phyloP scores from a whole-genome alignment of 1,140 invertebrate genomes.

The Atta colombica region DNA sequence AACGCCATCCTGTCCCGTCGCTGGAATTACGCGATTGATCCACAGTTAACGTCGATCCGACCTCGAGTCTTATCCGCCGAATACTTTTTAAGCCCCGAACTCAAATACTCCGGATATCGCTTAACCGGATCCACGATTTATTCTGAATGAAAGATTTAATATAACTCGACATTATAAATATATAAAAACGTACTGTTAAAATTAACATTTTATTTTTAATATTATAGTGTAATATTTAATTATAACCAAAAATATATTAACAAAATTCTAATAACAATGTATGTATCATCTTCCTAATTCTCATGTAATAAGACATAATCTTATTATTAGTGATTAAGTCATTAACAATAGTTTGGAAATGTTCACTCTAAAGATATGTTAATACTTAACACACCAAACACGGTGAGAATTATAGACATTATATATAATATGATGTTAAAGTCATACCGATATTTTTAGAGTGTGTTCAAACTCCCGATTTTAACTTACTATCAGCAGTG shows the following conservation, averaged over 20 bases:
- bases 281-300: background rate
- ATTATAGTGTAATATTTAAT: no score
- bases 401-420: no score
- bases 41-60: constrained; percentile 68
- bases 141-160: background rate
- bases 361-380: no score
- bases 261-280: no score
- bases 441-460: no score
- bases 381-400: no score
- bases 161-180: background rate
- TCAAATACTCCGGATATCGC: background rate
- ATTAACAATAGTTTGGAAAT: background rate
- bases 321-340: background rate
- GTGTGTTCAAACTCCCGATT: background rate
- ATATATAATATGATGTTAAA: no score
- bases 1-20: constrained; percentile 75
- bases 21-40: constrained; percentile 76
- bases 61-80: background rate
- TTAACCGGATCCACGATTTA: no score
- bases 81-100: background rate
- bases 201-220: no score
- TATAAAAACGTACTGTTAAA: no score
- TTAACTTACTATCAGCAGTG: background rate
- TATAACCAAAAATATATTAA: no score
- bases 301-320: background rate